phyloP scores from a whole-genome alignment of 2,113 vertebrate genomes.

The Neopipo cinnamomea region DNA sequence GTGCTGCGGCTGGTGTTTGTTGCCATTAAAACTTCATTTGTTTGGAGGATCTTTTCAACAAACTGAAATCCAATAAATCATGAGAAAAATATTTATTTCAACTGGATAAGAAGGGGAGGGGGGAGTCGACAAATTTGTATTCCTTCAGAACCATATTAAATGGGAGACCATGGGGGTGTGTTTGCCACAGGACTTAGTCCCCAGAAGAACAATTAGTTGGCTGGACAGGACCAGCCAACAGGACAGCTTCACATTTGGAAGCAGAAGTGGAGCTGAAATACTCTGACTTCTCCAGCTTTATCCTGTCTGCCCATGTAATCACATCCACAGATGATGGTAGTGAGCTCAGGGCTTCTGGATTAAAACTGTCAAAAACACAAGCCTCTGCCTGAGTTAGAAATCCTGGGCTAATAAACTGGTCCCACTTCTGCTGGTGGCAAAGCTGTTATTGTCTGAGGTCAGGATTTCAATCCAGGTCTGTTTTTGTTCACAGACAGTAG shows the following conservation, averaged over 20 bases:
- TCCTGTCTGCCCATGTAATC: conserved; percentile 3
- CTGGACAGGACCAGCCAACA: not conserved
- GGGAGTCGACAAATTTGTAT: not conserved
- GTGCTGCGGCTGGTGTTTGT: conserved; percentile 51
- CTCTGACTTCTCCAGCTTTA: conserved; percentile 1
- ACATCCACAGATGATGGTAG: not conserved
- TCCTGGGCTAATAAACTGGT: not conserved
- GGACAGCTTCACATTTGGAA: not conserved
- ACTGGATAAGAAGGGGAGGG: conserved; percentile 2
- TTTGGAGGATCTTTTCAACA: conserved; percentile 68
- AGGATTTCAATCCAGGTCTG: conserved; percentile 33
- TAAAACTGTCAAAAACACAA: conserved; percentile 36
- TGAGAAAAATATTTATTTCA: conserved; percentile 67
- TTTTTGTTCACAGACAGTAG: conserved; percentile 43
- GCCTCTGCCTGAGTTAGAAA: conserved; percentile 18
- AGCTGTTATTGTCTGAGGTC: conserved; percentile 38
- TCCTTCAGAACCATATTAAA: conserved; percentile 43
- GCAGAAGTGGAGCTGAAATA: conserved; percentile 12
- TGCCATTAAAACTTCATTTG: conserved; percentile 69
- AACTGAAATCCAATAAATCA: conserved; percentile 67
- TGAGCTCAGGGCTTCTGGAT: conserved; percentile 16
- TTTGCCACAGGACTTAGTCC: not conserved
- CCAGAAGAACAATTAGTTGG: not conserved
- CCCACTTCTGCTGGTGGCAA: not conserved
- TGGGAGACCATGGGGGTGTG: not conserved